phyloP scores from a whole-genome alignment of 2,888 invertebrate genomes.

The Lithophane socia region DNA sequence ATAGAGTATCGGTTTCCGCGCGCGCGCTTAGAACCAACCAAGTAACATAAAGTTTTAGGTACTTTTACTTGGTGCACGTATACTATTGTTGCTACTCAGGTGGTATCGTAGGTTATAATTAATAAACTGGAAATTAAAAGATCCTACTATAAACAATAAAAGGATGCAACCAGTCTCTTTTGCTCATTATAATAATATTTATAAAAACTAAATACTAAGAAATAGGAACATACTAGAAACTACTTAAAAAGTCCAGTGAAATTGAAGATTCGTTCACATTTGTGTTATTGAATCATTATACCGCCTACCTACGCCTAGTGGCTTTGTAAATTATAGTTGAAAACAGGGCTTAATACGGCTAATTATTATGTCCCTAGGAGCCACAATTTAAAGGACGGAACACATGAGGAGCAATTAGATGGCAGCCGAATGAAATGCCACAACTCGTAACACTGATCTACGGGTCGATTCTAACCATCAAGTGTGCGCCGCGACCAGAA shows the following conservation, averaged over 20 bases:
- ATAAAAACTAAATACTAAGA: neutral
- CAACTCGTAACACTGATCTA: neutral
- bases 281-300: neutral
- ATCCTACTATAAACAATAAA: neutral
- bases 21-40: no score
- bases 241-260: no score
- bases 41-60: neutral
- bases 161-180: neutral
- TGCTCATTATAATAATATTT: no score
- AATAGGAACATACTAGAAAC: neutral
- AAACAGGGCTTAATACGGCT: neutral
- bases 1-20: no score
- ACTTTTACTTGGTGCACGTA: neutral
- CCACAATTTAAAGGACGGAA: neutral
- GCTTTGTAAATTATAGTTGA: neutral
- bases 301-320: neutral
- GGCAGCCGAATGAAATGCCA: neutral
- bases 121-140: neutral
- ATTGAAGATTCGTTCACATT: no score
- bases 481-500: neutral
- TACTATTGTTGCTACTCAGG: no score
- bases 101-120: neutral
- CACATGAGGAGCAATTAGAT: neutral
- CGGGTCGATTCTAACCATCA: neutral
- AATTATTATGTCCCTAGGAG: neutral